Evolutionary conservation across 2,113 vertebrate species (phyloP).

Genomic region (Mesitornis unicolor): DNA sequence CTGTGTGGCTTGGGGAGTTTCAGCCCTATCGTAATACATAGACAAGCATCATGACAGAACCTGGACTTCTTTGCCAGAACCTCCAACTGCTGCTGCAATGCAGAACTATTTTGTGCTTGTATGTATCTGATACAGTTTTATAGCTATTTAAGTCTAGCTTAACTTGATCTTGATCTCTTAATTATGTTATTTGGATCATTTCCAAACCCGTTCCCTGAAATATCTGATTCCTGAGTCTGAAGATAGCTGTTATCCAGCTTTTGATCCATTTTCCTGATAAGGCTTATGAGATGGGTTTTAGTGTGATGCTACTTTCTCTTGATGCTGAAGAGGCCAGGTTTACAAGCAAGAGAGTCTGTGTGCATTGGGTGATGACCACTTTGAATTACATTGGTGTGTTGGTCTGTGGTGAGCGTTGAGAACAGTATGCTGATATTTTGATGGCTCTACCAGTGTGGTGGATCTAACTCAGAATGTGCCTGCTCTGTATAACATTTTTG

Average conservation of each 20-base stretch:
- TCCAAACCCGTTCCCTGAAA: neutral
- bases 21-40: neutral
- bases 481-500: neutral
- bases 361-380: neutral
- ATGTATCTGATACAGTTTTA: neutral
- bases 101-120: neutral
- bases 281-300: neutral
- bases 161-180: constrained; percentile 9
- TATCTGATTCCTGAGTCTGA: neutral
- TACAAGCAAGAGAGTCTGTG: neutral
- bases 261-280: neutral
- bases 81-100: neutral
- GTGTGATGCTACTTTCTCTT: neutral
- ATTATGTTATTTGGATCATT: neutral
- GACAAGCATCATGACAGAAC: neutral
- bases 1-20: neutral
- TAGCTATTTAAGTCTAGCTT: neutral
- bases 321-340: neutral
- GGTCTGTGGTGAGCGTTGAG: fast-evolving
- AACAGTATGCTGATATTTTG: fast-evolving
- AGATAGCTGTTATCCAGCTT: neutral
- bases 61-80: neutral
- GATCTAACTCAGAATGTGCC: neutral
- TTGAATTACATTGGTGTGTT: fast-evolving
- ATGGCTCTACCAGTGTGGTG: neutral